Percentiles rank a stretch among this genome's conserved stretches.
Conservation (phyloP, 2,797 vertebrate species). For the Anomalospiza imberbis region DNA sequence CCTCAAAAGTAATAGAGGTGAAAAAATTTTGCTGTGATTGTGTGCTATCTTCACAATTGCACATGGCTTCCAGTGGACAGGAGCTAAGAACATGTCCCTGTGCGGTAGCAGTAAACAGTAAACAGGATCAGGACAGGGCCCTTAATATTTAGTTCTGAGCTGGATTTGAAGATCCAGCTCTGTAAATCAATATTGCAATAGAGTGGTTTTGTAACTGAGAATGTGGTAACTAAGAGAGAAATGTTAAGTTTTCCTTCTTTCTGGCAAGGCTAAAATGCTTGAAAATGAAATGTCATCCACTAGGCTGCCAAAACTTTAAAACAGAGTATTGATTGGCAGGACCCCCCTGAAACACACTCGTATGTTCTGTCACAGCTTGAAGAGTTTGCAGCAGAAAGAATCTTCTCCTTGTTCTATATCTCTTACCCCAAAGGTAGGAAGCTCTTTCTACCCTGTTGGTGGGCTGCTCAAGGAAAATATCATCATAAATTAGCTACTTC, state of each 20-base stretch:
- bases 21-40: background rate
- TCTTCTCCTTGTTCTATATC: background rate
- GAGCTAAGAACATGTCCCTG: background rate
- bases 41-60: fast-evolving
- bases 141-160: background rate
- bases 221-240: background rate
- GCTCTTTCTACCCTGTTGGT: background rate
- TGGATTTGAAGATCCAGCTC: background rate
- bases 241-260: background rate
- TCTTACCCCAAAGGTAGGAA: fast-evolving
- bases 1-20: background rate
- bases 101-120: background rate
- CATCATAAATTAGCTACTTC: background rate
- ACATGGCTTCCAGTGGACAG: fast-evolving
- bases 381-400: background rate
- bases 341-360: fast-evolving
- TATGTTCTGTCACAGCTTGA: background rate
- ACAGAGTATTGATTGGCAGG: background rate
- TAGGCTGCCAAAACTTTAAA: background rate
- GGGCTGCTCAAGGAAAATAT: background rate
- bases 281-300: background rate
- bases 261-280: background rate
- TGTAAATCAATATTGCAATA: background rate
- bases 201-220: background rate
- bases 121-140: background rate